These are phyloP conservation scores for Biston betularia DNA, from an alignment of 2,888 invertebrate species.

Conservation along the genomic window DNA sequence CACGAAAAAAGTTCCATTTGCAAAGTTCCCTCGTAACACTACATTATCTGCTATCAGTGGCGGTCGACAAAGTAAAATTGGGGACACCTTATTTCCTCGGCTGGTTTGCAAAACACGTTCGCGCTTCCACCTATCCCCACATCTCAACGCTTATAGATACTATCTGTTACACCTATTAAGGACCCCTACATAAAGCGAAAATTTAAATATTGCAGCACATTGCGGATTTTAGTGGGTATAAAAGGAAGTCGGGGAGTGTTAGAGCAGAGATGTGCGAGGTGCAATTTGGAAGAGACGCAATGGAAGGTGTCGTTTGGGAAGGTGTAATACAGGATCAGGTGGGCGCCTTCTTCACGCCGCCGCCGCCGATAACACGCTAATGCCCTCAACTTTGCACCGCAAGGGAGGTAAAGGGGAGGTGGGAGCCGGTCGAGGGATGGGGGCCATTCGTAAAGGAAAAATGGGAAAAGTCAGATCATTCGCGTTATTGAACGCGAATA, in stretches of 20 bases:
- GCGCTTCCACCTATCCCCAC: slow-evolving; percentile 84
- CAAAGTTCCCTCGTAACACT: slow-evolving; percentile 72
- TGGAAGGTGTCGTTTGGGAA: slow-evolving; percentile 53
- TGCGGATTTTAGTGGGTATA: slow-evolving; percentile 46
- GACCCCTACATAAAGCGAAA: slow-evolving; percentile 38
- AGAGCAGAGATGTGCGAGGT: slow-evolving; percentile 54
- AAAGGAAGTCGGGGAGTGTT: slow-evolving; percentile 4
- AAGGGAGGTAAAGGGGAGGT: slow-evolving; percentile 63
- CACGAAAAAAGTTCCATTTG: slow-evolving; percentile 66
- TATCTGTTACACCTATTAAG: slow-evolving; percentile 81
- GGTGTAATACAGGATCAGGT: slow-evolving; percentile 74
- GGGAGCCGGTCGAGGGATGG: slow-evolving; percentile 50
- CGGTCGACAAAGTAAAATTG: slow-evolving; percentile 82
- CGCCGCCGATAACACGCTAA: slow-evolving; percentile 85
- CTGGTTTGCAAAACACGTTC: slow-evolving; percentile 85
- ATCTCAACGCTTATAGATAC: slow-evolving; percentile 85
- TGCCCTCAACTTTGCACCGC: slow-evolving; percentile 86
- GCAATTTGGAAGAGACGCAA: slow-evolving; percentile 45
- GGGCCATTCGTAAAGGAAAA: slow-evolving; percentile 75
- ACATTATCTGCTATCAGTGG: slow-evolving; percentile 80
- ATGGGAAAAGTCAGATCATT: slow-evolving; percentile 83
- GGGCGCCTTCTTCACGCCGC: slow-evolving; percentile 83
- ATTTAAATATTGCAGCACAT: slow-evolving; percentile 51
- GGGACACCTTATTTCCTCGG: slow-evolving; percentile 83
- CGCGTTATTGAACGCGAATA: slow-evolving; percentile 83